phyloP scores from a whole-genome alignment of 2,113 vertebrate species.

The Agelaius tricolor region DNA sequence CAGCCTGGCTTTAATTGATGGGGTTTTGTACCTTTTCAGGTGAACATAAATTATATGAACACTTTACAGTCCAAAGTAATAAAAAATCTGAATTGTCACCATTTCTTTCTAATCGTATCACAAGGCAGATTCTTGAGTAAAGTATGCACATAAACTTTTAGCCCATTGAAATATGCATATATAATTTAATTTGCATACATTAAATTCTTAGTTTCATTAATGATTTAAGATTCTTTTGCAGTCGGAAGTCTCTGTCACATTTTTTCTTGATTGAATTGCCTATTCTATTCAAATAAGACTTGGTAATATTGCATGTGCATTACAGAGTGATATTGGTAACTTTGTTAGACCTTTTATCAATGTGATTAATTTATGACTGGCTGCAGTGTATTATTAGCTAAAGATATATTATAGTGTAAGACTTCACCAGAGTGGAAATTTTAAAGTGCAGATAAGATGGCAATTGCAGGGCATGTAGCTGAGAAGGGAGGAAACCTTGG shows the following conservation, averaged over 20 bases:
- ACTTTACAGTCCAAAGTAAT: conserved; percentile 34
- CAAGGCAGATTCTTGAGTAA: conserved; percentile 32
- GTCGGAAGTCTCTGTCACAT: conserved; percentile 30
- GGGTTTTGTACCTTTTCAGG: conserved; percentile 30
- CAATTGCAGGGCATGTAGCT: background rate
- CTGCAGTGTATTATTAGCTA: background rate
- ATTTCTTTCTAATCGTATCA: conserved; percentile 36
- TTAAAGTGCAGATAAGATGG: background rate
- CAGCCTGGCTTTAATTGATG: background rate
- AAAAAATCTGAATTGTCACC: conserved; percentile 45
- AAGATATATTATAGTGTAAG: background rate
- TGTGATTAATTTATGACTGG: conserved; percentile 25
- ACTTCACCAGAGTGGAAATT: background rate
- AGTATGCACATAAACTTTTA: conserved; percentile 62
- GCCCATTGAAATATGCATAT: conserved; percentile 59
- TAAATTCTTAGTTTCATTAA: conserved; percentile 66
- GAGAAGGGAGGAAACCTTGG: background rate
- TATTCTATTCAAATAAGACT: conserved; percentile 46
- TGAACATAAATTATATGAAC: conserved; percentile 45
- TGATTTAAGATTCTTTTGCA: conserved; percentile 62
- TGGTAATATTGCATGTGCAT: background rate
- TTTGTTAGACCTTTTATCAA: conserved; percentile 54
- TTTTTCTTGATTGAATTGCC: conserved; percentile 52
- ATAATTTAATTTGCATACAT: conserved; percentile 75
- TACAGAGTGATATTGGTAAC: conserved; percentile 22